phyloP scores from a whole-genome alignment of 2,888 invertebrate genomes.

The Pandemis heparana region DNA sequence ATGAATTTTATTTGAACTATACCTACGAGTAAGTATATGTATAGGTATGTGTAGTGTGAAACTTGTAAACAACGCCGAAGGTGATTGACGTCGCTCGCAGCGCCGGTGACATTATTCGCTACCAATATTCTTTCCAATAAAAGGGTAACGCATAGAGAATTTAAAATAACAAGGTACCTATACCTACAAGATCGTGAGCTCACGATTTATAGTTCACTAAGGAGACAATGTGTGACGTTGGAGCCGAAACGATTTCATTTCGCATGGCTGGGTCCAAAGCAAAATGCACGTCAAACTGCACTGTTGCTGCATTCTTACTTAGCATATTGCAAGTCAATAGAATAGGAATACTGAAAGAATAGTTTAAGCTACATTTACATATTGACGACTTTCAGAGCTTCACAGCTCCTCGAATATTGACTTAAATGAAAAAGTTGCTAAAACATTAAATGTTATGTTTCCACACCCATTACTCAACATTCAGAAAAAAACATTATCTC shows the following conservation, averaged over 20 bases:
- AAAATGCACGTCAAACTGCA: slow-evolving; percentile 6
- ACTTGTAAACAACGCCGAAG: background rate
- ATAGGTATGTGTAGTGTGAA: too few relatives aligned
- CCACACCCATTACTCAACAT: too few relatives aligned
- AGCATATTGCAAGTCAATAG: slow-evolving; percentile 10
- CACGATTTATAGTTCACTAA: slow-evolving; percentile 2
- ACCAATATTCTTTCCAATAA: slow-evolving; percentile 2
- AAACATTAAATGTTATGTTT: too few relatives aligned
- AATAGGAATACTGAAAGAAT: background rate
- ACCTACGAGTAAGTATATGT: too few relatives aligned
- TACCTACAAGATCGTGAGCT: background rate
- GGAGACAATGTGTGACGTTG: background rate
- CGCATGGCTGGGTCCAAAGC: background rate
- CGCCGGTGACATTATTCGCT: background rate
- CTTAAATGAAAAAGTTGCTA: too few relatives aligned
- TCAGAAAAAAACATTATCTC: too few relatives aligned
- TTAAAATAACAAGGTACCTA: background rate
- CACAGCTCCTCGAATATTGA: too few relatives aligned
- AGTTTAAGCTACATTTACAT: background rate
- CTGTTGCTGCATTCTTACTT: slow-evolving; percentile 15
- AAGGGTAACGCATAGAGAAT: background rate
- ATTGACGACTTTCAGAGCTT: background rate
- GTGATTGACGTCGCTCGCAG: background rate
- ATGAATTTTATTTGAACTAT: background rate
- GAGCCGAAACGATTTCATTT: slow-evolving; percentile 9